Base-by-base conservation (phyloP, 2,113 vertebrate species). In the Arenaria interpres region DNA sequence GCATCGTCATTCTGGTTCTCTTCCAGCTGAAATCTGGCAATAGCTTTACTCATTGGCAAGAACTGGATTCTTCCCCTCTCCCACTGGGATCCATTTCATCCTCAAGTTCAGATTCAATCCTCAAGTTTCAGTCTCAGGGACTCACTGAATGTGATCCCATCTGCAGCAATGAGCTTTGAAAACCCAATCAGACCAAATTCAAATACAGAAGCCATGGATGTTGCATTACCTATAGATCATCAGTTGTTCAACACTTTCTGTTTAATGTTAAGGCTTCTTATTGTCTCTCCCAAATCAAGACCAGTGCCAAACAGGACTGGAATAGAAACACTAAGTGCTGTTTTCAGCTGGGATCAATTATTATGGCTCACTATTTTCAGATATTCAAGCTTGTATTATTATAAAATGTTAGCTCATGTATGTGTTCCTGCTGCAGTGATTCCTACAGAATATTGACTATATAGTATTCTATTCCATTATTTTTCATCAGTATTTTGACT, bases 321-420 rank as follows among this genome's bases (percentile, higher is more conserved):
- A 83, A 87, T 14, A 85, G 30, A 50, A 93, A 90, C 68, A 69
- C 8, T 41, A 77, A 83, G 18, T 51, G 27, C 12, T 77, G 53
- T 54, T 91, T 96, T 90, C 62, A 88, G 21, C 30, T 89, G 83
- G 18, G 43, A 90, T 95, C 66, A 77, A 76, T 93, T 95, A 92
- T 88, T 85, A 82, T 39, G 45, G 71, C 14, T 93, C 48, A 69
- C 91, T 91, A 89, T 92, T 92, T 93, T 96, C 81, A 96, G 83
- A 81, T 89, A 54, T 85, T 92, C n/a, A 88, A 74, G 16, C 28
- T 43, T 86, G 24, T 69, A 30, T 90, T 84, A n/a, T 88, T 93
- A 85, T 43, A 94, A 90, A 96, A 62, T 59, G 20, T 37, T 66
- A 91, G 46, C 50, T 82, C 53, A 89, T 80, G 46, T 0, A 0